phyloP scores from a whole-genome alignment of 2,888 invertebrate species.

The Rhimphoctona megacephalus region DNA sequence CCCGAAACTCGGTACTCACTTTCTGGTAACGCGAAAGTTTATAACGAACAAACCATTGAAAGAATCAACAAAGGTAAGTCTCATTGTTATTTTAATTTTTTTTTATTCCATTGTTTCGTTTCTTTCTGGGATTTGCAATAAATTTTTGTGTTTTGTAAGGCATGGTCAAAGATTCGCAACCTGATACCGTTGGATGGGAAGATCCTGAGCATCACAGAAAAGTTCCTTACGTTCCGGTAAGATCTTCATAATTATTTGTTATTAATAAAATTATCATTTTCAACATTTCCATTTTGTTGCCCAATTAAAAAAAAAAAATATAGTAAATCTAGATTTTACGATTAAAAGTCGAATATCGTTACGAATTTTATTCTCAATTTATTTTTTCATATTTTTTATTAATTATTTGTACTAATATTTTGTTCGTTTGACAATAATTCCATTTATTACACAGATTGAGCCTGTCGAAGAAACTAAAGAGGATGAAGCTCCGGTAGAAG shows the following conservation, averaged over 20 bases:
- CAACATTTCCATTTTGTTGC: too few relatives aligned
- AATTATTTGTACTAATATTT: background rate
- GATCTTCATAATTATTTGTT: background rate
- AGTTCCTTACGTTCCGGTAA: constrained; percentile 54
- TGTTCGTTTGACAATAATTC: background rate
- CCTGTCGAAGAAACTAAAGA: constrained; percentile 50
- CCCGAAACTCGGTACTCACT: constrained; percentile 78
- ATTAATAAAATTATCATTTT: background rate
- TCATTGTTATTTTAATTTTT: constrained; percentile 31
- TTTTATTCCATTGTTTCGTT: background rate
- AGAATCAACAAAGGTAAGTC: constrained; percentile 65
- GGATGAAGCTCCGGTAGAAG: constrained; percentile 53
- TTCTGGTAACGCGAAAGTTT: constrained; percentile 75
- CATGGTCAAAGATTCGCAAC: constrained; percentile 85
- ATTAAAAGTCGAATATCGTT: background rate
- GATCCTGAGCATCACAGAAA: constrained; percentile 84
- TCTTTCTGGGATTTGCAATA: background rate
- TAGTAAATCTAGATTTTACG: too few relatives aligned
- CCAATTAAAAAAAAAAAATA: too few relatives aligned
- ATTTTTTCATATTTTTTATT: background rate
- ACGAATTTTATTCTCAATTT: background rate
- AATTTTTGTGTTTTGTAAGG: constrained; percentile 67
- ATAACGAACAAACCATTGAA: constrained; percentile 74
- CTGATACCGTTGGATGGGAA: constrained; percentile 91
- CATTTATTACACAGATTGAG: constrained; percentile 45